Evolutionary conservation across 1,140 invertebrate species (phyloP).

Genomic region (Steinernema khuongi): DNA sequence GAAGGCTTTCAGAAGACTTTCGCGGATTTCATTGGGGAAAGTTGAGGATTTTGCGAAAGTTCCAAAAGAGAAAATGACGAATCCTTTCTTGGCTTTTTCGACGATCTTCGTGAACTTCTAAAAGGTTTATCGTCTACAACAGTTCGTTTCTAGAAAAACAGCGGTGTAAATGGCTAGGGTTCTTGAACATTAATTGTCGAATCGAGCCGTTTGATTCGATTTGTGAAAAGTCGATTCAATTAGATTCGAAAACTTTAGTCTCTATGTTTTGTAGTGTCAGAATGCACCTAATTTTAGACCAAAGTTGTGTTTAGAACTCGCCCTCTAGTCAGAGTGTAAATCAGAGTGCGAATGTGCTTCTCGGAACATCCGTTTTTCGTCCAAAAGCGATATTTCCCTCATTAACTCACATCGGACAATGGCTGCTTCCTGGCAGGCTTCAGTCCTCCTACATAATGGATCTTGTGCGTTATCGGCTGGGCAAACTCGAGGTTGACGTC

Average conservation of each 20-base stretch:
- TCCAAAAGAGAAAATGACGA: neutral
- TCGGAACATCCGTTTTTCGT: too few relatives aligned
- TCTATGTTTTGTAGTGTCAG: too few relatives aligned
- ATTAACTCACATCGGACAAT: neutral
- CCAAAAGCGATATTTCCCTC: too few relatives aligned
- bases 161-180: too few relatives aligned
- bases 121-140: neutral
- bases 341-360: too few relatives aligned
- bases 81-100: neutral
- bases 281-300: neutral
- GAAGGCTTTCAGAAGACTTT: neutral
- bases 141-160: too few relatives aligned
- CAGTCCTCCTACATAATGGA: neutral
- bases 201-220: too few relatives aligned
- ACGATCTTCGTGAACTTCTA: neutral
- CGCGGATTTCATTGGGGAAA: neutral
- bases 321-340: too few relatives aligned
- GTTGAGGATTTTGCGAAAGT: slow-evolving; percentile 1
- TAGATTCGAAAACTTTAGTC: too few relatives aligned
- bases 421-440: neutral
- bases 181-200: too few relatives aligned
- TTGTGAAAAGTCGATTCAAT: too few relatives aligned
- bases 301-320: too few relatives aligned
- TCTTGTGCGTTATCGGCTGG: slow-evolving; percentile 8
- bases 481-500: neutral